Conservation (phyloP, 2,797 vertebrate species). For the Coendou prehensilis region DNA sequence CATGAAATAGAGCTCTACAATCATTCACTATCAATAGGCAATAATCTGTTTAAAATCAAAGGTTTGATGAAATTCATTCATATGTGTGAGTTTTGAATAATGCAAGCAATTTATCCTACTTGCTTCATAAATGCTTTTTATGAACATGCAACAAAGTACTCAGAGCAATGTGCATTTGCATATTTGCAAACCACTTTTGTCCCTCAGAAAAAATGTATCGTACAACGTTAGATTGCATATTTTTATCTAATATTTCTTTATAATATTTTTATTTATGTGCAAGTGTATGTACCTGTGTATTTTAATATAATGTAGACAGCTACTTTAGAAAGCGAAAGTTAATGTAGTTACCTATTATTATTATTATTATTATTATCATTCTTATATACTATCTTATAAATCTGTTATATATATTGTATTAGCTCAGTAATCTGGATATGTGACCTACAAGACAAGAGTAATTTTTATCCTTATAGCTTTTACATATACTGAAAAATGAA, state of each 20-base stretch:
- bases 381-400: neutral
- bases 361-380: neutral
- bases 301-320: neutral
- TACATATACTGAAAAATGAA: neutral
- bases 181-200: slow-evolving; percentile 40
- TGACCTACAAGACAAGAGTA: too few relatives aligned
- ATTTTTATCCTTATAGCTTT: neutral
- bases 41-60: slow-evolving; percentile 60
- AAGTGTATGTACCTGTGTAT: neutral
- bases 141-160: slow-evolving; percentile 49
- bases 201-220: neutral
- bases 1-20: neutral
- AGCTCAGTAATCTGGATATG: neutral
- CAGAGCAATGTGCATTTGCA: slow-evolving; percentile 34
- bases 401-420: neutral
- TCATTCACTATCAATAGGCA: slow-evolving; percentile 40
- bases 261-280: slow-evolving; percentile 1
- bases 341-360: neutral
- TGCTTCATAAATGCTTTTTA: slow-evolving; percentile 56
- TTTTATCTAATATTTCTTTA: slow-evolving; percentile 9
- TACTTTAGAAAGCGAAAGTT: slow-evolving; percentile 27
- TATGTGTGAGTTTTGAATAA: slow-evolving; percentile 38
- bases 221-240: neutral
- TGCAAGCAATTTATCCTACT: slow-evolving; percentile 70
- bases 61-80: neutral